These are phyloP conservation scores for Merluccius polli DNA, from an alignment of 2,797 vertebrate genomes.

Conservation along the genomic window DNA sequence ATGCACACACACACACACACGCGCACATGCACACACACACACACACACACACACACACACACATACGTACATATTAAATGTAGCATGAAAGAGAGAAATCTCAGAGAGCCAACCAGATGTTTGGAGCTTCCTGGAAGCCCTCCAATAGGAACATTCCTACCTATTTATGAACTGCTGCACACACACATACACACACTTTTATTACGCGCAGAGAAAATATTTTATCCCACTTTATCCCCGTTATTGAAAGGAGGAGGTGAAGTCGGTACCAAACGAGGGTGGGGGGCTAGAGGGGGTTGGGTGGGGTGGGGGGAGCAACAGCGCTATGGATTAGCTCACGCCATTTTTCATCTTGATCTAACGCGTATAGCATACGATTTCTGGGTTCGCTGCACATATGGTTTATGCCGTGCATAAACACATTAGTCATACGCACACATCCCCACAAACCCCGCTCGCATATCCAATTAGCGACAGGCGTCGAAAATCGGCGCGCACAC, in stretches of 20 bases:
- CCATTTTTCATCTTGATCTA: background rate
- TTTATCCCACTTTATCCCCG: background rate
- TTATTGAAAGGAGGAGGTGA: background rate
- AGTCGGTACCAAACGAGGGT: background rate
- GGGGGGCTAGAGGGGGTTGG: no score
- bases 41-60: conserved; percentile 12
- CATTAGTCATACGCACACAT: background rate
- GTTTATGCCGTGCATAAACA: no score
- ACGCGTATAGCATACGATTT: no score
- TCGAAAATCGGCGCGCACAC: no score
- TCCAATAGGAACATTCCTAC: conserved; percentile 74
- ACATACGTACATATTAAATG: background rate
- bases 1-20: conserved; percentile 32
- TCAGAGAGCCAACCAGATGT: conserved; percentile 66
- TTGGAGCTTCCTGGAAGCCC: conserved; percentile 58
- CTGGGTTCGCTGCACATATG: no score
- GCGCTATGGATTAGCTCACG: background rate
- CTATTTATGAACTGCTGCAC: conserved; percentile 74
- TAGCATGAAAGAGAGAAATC: conserved; percentile 46
- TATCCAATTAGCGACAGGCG: no score
- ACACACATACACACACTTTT: conserved; percentile 28
- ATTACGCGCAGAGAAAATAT: conserved; percentile 38
- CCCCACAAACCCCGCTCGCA: background rate
- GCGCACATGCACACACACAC: conserved; percentile 1
- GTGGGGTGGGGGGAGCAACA: no score